Base-by-base conservation (phyloP, 2,113 vertebrate genomes). In the Cathartes aura region DNA sequence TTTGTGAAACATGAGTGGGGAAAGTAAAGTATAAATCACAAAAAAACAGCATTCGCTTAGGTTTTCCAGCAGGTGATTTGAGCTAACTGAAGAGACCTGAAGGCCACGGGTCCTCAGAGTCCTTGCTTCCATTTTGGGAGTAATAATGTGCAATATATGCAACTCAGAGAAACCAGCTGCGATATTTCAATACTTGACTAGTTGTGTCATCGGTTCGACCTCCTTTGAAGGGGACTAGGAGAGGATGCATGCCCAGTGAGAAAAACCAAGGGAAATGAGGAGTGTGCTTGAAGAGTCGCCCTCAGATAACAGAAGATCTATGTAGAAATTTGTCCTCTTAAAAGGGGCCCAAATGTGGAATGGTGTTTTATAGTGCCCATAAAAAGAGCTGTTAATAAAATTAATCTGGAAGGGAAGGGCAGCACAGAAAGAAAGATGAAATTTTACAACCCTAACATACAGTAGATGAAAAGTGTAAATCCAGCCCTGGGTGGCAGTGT, bases 311-410 rank as follows among this genome's bases (percentile, higher is more conserved):
- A 75, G 32, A 40, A 88, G 47, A 12, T 71, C 76, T 38, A 0
- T 32, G 34, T 11, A 60, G 70, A 48, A 82, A 75, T 80, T 36
- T 32, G 32, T 40, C 53, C 53, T 76, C 64, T 90, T 48, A 8
- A 56, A n/a, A n/a, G 48, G 36, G 11, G 5, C 36, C 48, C 24
- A 36, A 4, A 55, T 32, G 45, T 36, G 64, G 71, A 43, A 32
- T 8, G 7, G 24, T 53, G 76, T 45, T 93, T 96, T 91, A 67
- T 4, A 43, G 74, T 60, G 45, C 23, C 53, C 1, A 0, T 93
- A 68, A 94, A 95, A 91, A 87, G 38, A 80, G 38, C 74, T 86
- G 27, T 73, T 95, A 93, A 66, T 86, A 47, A 80, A 91, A 93
- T 95, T 79, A 82, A 76, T 93, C 53, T 83, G 40, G 66, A 75